These are phyloP conservation scores for Monodelphis domestica DNA, from an alignment of 2,797 vertebrate genomes.

Conservation along the genomic window DNA sequence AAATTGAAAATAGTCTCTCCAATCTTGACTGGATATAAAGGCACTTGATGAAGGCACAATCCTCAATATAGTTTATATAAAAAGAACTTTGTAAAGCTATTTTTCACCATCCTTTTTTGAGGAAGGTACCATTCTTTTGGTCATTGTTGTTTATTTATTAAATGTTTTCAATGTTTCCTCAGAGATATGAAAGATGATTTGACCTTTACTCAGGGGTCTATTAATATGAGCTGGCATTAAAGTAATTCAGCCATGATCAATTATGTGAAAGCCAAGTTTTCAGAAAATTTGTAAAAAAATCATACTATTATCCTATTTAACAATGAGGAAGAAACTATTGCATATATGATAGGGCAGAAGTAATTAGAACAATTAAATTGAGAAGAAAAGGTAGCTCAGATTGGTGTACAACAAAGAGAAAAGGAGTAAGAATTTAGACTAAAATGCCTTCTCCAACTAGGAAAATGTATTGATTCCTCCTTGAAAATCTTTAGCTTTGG, in stretches of 20 bases:
- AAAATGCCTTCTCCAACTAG: not conserved
- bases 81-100: not conserved
- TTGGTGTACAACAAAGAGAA: slow-evolving; percentile 1
- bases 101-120: not conserved
- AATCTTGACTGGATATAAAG: no score
- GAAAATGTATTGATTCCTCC: not conserved
- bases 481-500: not conserved
- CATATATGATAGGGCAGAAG: not conserved
- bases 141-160: slow-evolving; percentile 48
- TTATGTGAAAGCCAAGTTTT: slow-evolving; percentile 50
- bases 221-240: slow-evolving; percentile 67
- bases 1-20: slow-evolving; percentile 36
- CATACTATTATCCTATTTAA: slow-evolving; percentile 34
- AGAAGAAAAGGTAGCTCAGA: not conserved
- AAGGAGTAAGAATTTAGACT: not conserved
- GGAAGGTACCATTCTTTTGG: slow-evolving; percentile 33
- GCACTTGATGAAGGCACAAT: not conserved
- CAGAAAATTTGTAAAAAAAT: slow-evolving; percentile 42
- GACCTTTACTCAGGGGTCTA: slow-evolving; percentile 62
- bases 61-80: not conserved
- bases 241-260: slow-evolving; percentile 64
- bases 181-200: slow-evolving; percentile 68
- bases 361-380: slow-evolving; percentile 43
- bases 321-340: slow-evolving; percentile 16
- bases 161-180: slow-evolving; percentile 58